Evolutionary conservation across 1,140 invertebrate genomes (phyloP).

Genomic region (Frieseomelitta varia): DNA sequence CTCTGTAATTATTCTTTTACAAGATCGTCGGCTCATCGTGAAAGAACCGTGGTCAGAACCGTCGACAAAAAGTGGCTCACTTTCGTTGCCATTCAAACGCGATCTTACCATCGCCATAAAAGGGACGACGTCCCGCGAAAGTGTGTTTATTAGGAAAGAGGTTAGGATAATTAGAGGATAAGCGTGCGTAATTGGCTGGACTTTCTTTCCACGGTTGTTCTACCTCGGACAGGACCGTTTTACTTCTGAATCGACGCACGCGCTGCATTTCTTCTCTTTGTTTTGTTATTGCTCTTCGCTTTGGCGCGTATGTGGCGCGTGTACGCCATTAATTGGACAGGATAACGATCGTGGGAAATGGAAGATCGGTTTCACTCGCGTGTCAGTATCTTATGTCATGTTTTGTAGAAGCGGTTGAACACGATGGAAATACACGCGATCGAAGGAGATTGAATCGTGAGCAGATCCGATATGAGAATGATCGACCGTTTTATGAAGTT

Average conservation of each 20-base stretch:
- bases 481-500: neutral
- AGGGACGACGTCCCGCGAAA: neutral
- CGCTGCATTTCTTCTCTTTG: neutral
- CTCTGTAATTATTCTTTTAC: constrained; percentile 30
- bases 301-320: neutral
- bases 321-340: neutral
- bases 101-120: neutral
- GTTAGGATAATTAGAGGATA: constrained; percentile 19
- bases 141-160: constrained; percentile 34
- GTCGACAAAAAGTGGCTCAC: constrained; percentile 59
- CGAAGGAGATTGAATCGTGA: neutral
- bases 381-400: neutral
- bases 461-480: neutral
- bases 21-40: neutral
- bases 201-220: constrained; percentile 25
- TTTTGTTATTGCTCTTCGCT: neutral
- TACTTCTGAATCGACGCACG: neutral
- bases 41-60: neutral
- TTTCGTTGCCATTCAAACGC: constrained; percentile 49
- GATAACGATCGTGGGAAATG: neutral
- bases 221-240: neutral
- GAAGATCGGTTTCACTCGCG: neutral
- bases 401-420: neutral
- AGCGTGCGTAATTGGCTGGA: constrained; percentile 18
- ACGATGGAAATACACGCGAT: neutral